Conservation (phyloP, 2,113 vertebrate genomes). For the Porphyrio hochstetteri region DNA sequence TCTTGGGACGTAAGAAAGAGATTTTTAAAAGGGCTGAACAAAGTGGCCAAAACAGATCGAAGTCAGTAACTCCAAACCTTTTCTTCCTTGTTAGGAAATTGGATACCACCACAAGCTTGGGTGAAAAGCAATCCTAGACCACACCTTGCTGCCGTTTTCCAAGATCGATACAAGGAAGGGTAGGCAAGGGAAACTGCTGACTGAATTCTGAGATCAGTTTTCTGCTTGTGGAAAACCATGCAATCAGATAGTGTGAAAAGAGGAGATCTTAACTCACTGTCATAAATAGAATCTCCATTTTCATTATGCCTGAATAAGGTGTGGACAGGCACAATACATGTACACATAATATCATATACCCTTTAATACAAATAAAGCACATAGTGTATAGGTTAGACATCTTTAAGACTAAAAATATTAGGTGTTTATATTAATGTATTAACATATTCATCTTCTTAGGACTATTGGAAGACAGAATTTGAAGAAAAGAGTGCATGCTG, state of each 20-base stretch:
- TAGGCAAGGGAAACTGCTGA: neutral
- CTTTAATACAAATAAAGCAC: neutral
- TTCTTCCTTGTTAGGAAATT: fast-evolving
- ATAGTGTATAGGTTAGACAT: neutral
- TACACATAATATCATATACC: neutral
- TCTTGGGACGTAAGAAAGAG: neutral
- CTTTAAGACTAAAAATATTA: neutral
- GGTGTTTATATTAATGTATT: neutral
- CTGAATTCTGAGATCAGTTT: neutral
- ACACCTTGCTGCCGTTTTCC: neutral
- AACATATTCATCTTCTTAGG: neutral
- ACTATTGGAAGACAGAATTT: neutral
- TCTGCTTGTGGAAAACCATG: neutral
- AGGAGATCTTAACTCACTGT: neutral
- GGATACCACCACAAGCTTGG: neutral
- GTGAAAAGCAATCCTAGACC: neutral
- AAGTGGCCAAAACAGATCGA: neutral
- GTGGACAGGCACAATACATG: neutral
- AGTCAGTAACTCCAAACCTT: neutral
- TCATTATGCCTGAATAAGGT: neutral
- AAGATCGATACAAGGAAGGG: neutral
- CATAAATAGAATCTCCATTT: neutral
- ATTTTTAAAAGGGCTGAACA: neutral
- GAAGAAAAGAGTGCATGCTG: neutral
- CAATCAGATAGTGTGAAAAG: neutral